These are phyloP conservation scores for Ruditapes philippinarum DNA, from an alignment of 1,140 invertebrate species.

Conservation along the genomic window DNA sequence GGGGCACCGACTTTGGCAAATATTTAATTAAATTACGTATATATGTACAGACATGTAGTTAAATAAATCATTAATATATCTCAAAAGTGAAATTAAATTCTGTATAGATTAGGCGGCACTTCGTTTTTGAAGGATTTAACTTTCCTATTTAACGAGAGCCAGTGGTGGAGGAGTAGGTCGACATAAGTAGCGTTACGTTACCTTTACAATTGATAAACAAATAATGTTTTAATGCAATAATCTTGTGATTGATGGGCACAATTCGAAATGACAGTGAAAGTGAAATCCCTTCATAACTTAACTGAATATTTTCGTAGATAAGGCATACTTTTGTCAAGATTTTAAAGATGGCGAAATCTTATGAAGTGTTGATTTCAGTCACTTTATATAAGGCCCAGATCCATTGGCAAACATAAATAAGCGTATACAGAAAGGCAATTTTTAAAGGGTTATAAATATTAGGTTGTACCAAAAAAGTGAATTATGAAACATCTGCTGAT, in stretches of 20 bases:
- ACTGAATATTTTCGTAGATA: conserved; percentile 27
- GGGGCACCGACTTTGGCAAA: too few species aligned
- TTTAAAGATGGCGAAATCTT: neutral
- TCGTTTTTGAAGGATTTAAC: too few species aligned
- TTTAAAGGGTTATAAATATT: too few species aligned
- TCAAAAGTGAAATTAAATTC: too few species aligned
- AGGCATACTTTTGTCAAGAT: neutral
- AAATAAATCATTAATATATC: too few species aligned
- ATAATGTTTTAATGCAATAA: neutral
- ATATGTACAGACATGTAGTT: too few species aligned
- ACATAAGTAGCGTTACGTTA: neutral
- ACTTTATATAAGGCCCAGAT: neutral
- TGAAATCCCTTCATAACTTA: neutral
- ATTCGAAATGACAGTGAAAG: neutral
- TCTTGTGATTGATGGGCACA: neutral
- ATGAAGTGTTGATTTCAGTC: conserved; percentile 1
- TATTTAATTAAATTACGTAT: too few species aligned
- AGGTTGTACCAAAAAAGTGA: too few species aligned
- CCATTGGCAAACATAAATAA: neutral
- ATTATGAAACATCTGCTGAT: too few species aligned
- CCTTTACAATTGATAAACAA: neutral
- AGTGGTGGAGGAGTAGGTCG: neutral
- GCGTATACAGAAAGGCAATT: neutral
- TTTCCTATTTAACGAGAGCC: neutral
- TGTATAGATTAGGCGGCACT: too few species aligned